Evolutionary conservation across 2,888 invertebrate genomes (phyloP), one percentile per base, ranked within the genome.

Genomic region (Pandemis corylana): DNA sequence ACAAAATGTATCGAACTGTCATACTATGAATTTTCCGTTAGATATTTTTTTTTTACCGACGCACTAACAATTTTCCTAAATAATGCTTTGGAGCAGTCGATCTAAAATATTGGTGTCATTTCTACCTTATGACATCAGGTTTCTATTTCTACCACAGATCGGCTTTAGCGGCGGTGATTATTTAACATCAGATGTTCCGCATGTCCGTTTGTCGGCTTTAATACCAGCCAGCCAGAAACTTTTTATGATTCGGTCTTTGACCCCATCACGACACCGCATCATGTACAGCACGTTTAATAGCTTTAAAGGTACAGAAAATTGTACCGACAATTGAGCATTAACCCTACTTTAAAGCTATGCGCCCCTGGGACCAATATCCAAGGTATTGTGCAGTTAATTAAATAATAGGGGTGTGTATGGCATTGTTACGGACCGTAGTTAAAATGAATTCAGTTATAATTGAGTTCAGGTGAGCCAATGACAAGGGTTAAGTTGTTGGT

Each of bases 331-430:
- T 36, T 36, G 5, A 61, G 28, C 61, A 13, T 28, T 46, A 20
- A 65, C 65, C 65, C 65, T 46, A 7, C 15, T 65, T 46, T 15
- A 44, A 10, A 15, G 46, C 28, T 49, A n/a, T 13, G 46, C 13
- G 3, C 65, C 46, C 65, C 13, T 12, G 65, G 65, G 65, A 28
- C 65, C 28, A 46, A 46, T 65, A 13, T 6, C 12, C 44, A 28
- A 28, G 20, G 46, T 61, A 61, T 61, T 61, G 61, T 61, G 36
- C 28, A 65, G 46, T 44, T 65, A 65, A 65, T 65, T 65, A 65
- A 28, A 28, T 65, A 65, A 65, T 65, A n/a, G 12, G 46, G 28
- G 65, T 44, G 65, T 46, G 10, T 42, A 65, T 42, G 20, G 28
- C 15, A 63, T 7, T 10, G 42, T 44, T 10, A 10, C 15, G n/a